phyloP scores from a whole-genome alignment of 2,888 invertebrate genomes.

The Agrotis ipsilon region DNA sequence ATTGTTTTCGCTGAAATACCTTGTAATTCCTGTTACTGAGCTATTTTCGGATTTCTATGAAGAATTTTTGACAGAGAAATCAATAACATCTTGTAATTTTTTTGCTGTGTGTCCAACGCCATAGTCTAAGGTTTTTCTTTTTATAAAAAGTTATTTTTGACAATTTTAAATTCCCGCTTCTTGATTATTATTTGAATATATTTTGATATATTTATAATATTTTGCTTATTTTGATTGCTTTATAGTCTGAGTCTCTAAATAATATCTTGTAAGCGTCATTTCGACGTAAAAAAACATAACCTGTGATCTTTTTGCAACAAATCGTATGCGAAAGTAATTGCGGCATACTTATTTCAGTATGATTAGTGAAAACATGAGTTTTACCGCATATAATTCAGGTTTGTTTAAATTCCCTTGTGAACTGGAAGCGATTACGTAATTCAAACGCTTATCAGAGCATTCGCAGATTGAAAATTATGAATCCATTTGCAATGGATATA shows the following conservation, averaged over 20 bases:
- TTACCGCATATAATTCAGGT: background rate
- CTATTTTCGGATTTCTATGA: slow-evolving; percentile 29
- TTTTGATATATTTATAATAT: slow-evolving; percentile 35
- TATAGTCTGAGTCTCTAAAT: background rate
- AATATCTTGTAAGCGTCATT: background rate
- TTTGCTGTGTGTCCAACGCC: slow-evolving; percentile 68
- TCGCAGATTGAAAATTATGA: background rate
- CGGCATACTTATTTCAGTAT: background rate
- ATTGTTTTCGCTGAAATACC: slow-evolving; percentile 9
- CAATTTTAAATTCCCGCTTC: slow-evolving; percentile 80
- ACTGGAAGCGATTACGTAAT: slow-evolving; percentile 24
- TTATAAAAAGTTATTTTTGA: slow-evolving; percentile 81
- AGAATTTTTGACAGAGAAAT: slow-evolving; percentile 44
- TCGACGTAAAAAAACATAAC: slow-evolving; percentile 28
- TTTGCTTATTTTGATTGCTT: slow-evolving; percentile 1
- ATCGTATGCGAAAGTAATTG: background rate
- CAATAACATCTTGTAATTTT: slow-evolving; percentile 65
- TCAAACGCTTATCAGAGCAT: background rate
- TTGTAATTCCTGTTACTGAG: slow-evolving; percentile 14
- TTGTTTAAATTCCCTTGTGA: background rate
- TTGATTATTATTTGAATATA: slow-evolving; percentile 64
- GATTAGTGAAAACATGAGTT: background rate
- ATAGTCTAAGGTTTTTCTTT: slow-evolving; percentile 76
- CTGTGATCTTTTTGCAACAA: slow-evolving; percentile 3
- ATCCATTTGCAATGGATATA: background rate